Percentiles rank a stretch among this genome's conserved stretches.
Conservation (phyloP, 2,888 invertebrate genomes). For the Tanypteryx hageni region DNA sequence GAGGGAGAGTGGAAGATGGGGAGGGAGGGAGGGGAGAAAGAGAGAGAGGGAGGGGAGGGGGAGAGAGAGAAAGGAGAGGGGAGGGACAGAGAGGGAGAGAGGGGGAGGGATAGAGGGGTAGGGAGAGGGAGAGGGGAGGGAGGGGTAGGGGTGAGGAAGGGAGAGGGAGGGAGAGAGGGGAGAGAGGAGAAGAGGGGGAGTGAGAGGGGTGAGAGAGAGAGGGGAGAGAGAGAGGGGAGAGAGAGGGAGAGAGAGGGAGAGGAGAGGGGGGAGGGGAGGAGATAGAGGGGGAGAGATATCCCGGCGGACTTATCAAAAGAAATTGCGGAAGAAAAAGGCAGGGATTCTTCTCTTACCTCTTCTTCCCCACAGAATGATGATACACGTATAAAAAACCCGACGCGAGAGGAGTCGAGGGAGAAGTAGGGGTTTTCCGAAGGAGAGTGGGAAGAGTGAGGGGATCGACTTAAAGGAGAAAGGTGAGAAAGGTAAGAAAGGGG, state of each 20-base stretch:
- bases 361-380: background rate
- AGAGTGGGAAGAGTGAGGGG: background rate
- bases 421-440: background rate
- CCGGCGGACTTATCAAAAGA: background rate
- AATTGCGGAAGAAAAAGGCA: background rate
- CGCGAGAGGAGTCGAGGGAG: background rate
- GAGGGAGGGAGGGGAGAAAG: background rate
- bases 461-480: background rate
- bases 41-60: too few species aligned
- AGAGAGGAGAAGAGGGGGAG: too few species aligned
- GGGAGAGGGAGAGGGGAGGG: background rate
- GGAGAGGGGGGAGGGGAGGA: too few species aligned
- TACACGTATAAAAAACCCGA: background rate
- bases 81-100: background rate
- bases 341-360: background rate
- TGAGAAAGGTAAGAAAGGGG: background rate
- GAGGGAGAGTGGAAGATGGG: background rate
- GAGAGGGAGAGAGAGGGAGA: too few species aligned
- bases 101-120: background rate
- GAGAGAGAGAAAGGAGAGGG: background rate
- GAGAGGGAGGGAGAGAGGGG: too few species aligned
- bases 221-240: background rate
- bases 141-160: too few species aligned
- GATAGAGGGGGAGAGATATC: too few species aligned
- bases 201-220: background rate